Conservation (phyloP, 2,888 invertebrate genomes). For the Drosophila paracracens region DNA sequence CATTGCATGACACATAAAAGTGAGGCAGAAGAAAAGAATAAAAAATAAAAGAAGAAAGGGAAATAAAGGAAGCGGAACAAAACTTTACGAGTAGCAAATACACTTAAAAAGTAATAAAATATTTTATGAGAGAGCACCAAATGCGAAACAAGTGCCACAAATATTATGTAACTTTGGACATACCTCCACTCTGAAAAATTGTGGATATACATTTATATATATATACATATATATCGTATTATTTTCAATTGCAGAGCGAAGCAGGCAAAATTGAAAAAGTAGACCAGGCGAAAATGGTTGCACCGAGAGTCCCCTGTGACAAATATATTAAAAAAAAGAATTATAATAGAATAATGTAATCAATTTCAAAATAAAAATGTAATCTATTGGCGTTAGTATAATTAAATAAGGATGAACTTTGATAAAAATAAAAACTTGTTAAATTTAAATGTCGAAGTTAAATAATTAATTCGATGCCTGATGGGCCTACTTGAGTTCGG, state of each 20-base stretch:
- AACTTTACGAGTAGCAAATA: constrained; percentile 71
- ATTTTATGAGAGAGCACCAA: constrained; percentile 72
- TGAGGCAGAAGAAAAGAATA: constrained; percentile 2
- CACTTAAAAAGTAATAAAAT: constrained; percentile 80
- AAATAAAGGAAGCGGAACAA: constrained; percentile 33
- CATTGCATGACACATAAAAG: constrained; percentile 58
- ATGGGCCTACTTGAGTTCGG: background rate
- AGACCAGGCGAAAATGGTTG: background rate
- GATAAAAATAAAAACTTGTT: background rate
- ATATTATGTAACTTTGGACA: constrained; percentile 31
- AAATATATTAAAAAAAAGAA: background rate
- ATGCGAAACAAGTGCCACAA: constrained; percentile 36
- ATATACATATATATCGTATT: background rate
- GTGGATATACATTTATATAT: too few species aligned
- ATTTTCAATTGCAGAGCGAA: background rate
- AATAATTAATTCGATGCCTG: too few species aligned
- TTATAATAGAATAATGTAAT: background rate
- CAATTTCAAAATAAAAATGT: background rate
- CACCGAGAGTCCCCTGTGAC: background rate
- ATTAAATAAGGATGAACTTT: background rate
- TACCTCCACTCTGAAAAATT: constrained; percentile 12
- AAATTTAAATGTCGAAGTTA: background rate
- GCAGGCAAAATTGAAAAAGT: background rate
- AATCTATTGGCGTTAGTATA: background rate
- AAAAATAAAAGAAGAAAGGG: background rate